Evolutionary conservation across 1,140 invertebrate genomes (phyloP).

Genomic region (Nymphalis io): DNA sequence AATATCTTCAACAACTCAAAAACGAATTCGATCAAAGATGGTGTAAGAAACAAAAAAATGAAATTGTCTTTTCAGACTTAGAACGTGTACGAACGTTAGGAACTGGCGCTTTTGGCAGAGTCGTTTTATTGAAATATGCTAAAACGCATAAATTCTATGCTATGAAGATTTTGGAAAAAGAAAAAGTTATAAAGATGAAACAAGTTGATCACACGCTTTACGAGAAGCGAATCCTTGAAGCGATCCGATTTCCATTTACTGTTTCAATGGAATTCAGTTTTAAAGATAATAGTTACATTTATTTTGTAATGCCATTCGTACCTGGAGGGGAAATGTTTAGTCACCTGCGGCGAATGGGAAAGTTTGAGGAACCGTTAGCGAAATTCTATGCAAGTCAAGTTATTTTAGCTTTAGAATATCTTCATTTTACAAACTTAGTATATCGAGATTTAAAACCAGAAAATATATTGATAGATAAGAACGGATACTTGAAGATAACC

Average conservation of each 20-base stretch:
- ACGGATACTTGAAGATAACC: slow-evolving; percentile 91
- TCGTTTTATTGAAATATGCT: slow-evolving; percentile 89
- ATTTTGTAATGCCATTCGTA: slow-evolving; percentile 91
- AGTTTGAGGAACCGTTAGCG: slow-evolving; percentile 90
- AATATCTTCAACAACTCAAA: slow-evolving; percentile 64
- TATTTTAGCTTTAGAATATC: slow-evolving; percentile 94
- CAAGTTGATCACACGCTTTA: slow-evolving; percentile 93
- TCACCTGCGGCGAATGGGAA: slow-evolving; percentile 85
- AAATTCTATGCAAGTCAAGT: slow-evolving; percentile 97
- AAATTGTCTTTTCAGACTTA: slow-evolving; percentile 55
- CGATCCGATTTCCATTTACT: slow-evolving; percentile 91
- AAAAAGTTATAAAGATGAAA: slow-evolving; percentile 91
- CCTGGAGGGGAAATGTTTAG: slow-evolving; percentile 93
- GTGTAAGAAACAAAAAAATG: slow-evolving; percentile 53
- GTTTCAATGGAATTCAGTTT: slow-evolving; percentile 91
- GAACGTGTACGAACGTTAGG: slow-evolving; percentile 84
- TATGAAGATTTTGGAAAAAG: slow-evolving; percentile 96
- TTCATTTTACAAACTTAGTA: slow-evolving; percentile 94
- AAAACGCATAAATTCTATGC: slow-evolving; percentile 86
- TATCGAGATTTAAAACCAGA: slow-evolving; percentile 98
- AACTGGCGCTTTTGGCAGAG: slow-evolving; percentile 94
- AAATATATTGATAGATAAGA: slow-evolving; percentile 94
- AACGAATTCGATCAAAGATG: slow-evolving; percentile 65
- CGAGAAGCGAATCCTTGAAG: slow-evolving; percentile 92
- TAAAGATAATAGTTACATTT: slow-evolving; percentile 93